These are phyloP conservation scores for Melanostoma mellinum DNA, from an alignment of 2,888 invertebrate genomes.

Conservation along the genomic window DNA sequence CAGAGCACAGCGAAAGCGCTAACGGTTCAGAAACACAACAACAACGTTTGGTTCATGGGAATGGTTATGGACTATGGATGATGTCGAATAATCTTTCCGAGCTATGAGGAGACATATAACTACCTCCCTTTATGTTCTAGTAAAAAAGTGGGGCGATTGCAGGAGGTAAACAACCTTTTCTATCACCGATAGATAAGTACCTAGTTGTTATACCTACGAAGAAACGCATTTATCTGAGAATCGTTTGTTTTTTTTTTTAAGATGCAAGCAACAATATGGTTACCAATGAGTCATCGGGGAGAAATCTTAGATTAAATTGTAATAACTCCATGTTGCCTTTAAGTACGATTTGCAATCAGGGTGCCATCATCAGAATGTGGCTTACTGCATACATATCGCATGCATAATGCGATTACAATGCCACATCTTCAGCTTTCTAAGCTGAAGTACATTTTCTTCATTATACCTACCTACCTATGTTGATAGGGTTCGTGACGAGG, in stretches of 20 bases:
- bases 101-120: slow-evolving; percentile 20
- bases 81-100: slow-evolving; percentile 20
- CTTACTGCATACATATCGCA: slow-evolving; percentile 42
- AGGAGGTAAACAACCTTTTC: slow-evolving; percentile 65
- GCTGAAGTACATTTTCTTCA: slow-evolving; percentile 1
- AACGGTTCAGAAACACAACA: slow-evolving; percentile 55
- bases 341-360: slow-evolving; percentile 47
- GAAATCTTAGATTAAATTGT: slow-evolving; percentile 21
- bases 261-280: slow-evolving; percentile 22
- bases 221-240: slow-evolving; percentile 55
- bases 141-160: slow-evolving; percentile 43
- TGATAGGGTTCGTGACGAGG: slow-evolving; percentile 64
- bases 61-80: slow-evolving; percentile 13
- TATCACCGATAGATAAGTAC: slow-evolving; percentile 28
- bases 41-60: slow-evolving; percentile 59
- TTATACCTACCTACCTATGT: slow-evolving; percentile 20
- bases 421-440: slow-evolving; percentile 58
- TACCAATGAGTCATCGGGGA: slow-evolving; percentile 31
- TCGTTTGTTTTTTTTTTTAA: slow-evolving; percentile 24
- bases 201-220: neutral
- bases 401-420: slow-evolving; percentile 62
- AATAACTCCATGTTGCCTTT: slow-evolving; percentile 43
- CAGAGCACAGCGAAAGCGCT: slow-evolving; percentile 41
- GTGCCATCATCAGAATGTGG: slow-evolving; percentile 49
- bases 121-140: slow-evolving; percentile 43